Percentiles rank a stretch among this genome's conserved stretches.
phyloP scores from a whole-genome alignment of 2,113 vertebrate species.

The Campylomormyrus numenius region DNA sequence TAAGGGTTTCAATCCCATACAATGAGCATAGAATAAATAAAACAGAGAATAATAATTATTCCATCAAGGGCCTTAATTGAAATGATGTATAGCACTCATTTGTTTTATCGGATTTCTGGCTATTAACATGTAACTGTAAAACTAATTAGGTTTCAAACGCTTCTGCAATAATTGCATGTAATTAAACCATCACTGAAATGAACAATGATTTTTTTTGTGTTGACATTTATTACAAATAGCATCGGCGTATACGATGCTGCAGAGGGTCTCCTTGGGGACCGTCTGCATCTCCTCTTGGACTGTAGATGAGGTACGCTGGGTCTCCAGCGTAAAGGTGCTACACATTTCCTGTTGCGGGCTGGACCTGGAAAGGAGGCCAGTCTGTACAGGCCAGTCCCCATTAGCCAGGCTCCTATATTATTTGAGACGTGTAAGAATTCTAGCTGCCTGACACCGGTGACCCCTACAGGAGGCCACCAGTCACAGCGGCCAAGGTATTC shows the following conservation, averaged over 20 bases:
- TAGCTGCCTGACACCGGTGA: background rate
- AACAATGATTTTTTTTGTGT: conserved; percentile 45
- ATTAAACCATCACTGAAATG: conserved; percentile 61
- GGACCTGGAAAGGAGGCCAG: background rate
- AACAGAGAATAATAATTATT: conserved; percentile 56
- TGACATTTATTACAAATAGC: conserved; percentile 64
- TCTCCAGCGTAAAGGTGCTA: background rate
- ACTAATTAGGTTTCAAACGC: conserved; percentile 62
- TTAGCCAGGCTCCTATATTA: background rate
- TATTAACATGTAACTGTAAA: conserved; percentile 65
- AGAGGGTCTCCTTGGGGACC: conserved; percentile 25
- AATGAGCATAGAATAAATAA: conserved; percentile 48
- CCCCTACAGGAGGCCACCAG: background rate
- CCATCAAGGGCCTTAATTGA: conserved; percentile 61
- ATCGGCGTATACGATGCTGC: conserved; percentile 52
- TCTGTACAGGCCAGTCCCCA: background rate
- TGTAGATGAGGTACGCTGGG: background rate
- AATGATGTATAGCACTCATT: conserved; percentile 66
- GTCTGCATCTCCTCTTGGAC: background rate
- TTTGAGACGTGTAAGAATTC: background rate
- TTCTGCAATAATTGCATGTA: conserved; percentile 64
- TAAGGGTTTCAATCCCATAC: conserved; percentile 24
- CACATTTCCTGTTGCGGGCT: background rate
- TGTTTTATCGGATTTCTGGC: conserved; percentile 60
- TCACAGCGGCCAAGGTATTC: background rate